Percentiles rank a stretch among this genome's conserved stretches.
Evolutionary conservation across 2,797 vertebrate species (phyloP).

Genomic region (Dipus sagitta): DNA sequence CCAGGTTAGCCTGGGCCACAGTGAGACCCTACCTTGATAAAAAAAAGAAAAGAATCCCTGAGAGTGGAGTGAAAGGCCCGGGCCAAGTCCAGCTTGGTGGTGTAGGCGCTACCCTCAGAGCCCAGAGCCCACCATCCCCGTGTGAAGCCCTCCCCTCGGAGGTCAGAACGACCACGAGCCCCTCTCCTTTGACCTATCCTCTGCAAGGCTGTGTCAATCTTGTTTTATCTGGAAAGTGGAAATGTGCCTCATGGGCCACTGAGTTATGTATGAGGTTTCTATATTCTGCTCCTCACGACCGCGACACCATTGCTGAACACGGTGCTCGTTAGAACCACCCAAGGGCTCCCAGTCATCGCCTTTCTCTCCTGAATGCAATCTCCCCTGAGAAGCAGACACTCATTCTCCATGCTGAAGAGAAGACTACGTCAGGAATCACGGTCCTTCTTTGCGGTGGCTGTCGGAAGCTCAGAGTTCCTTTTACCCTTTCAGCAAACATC

Average conservation of each 20-base stretch:
- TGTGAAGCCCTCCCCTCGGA: neutral
- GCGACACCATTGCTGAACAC: neutral
- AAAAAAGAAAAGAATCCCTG: conserved; percentile 57
- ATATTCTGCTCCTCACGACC: conserved; percentile 30
- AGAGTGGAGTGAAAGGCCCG: neutral
- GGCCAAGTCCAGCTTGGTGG: neutral
- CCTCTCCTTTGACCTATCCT: neutral
- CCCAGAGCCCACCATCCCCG: neutral
- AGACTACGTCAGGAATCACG: neutral
- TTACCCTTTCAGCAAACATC: neutral
- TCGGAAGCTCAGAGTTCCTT: conserved; percentile 7
- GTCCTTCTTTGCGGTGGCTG: conserved; percentile 47
- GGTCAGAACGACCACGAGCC: neutral
- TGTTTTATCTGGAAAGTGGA: neutral
- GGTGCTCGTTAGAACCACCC: conserved; percentile 7
- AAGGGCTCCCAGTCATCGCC: conserved; percentile 22
- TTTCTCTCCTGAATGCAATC: conserved; percentile 38
- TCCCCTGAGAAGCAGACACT: conserved; percentile 20
- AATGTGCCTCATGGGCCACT: conserved; percentile 48
- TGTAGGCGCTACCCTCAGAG: neutral
- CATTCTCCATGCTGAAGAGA: conserved; percentile 12
- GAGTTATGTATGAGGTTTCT: conserved; percentile 29
- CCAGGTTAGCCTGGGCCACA: no score
- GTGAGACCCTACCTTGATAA: no score
- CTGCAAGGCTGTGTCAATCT: neutral